These are phyloP conservation scores for Xylocopa sonorina DNA, from an alignment of 1,140 invertebrate species.

Conservation along the genomic window DNA sequence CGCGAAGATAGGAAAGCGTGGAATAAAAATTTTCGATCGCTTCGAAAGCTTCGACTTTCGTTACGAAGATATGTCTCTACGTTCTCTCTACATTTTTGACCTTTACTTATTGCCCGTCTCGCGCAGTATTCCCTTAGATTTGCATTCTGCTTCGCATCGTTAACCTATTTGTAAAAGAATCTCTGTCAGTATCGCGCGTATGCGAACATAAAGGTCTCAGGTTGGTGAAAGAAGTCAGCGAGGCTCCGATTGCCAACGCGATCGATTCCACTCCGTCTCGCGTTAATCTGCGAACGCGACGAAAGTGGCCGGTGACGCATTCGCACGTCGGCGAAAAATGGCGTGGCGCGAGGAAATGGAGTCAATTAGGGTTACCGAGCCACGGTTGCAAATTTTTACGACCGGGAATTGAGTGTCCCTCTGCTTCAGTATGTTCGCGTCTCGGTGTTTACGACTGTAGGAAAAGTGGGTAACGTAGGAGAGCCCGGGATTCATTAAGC, in stretches of 20 bases:
- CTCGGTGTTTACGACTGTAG: conserved; percentile 20
- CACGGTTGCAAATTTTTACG: conserved; percentile 22
- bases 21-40: too few species aligned
- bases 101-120: too few species aligned
- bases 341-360: conserved; percentile 4
- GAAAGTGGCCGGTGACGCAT: not conserved
- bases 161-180: too few species aligned
- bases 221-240: too few species aligned
- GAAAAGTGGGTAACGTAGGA: conserved; percentile 20
- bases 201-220: not conserved
- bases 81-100: too few species aligned
- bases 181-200: too few species aligned
- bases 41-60: too few species aligned
- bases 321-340: not conserved
- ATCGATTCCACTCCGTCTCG: not conserved
- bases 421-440: not conserved
- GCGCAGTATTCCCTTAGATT: too few species aligned
- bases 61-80: too few species aligned
- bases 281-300: not conserved
- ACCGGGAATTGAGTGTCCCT: conserved; percentile 29
- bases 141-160: too few species aligned
- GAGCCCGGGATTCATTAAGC: conserved; percentile 34
- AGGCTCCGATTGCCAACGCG: not conserved
- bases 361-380: conserved; percentile 22
- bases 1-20: too few species aligned